Base-by-base conservation (phyloP, 2,888 invertebrate species). In the Dusona sp. region DNA sequence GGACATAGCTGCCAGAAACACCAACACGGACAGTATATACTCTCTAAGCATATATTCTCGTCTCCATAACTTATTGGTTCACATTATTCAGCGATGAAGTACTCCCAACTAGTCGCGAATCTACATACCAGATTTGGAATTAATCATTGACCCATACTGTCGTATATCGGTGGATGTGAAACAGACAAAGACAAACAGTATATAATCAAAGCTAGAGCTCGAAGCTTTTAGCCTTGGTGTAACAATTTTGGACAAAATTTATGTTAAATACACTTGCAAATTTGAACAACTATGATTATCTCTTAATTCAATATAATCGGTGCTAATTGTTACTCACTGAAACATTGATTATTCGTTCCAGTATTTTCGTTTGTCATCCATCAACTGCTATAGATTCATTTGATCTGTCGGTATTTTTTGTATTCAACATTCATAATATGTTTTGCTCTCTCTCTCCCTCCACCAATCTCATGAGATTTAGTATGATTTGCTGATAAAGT, bases 61-160 rank as follows among this genome's bases (percentile, higher is more conserved):
- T 11, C 42, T 42, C 2, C 11, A 42, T 42, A 11, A 42, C 42
- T 42, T 13, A 42, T 13, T 42, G 3, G 11, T 42, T 13, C 11
- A 13, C 42, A 42, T 42, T 42, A 42, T 42, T 42, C 42, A 42
- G 6, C 48, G 19, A 48, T 3, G 4, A 48, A n/a, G 48, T 22
- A 54, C 19, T 61, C 22, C 38, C 22, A 33, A 33, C 48, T 45
- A 42, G 25, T 51, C 36, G 61, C 57, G 61, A 16, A 25, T 16
- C 6, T 64, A 79, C 61, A 51, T 70, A 36, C 70, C 70, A 70
- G 68, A 79, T 84, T 84, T 61, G 68, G 45, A 16, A 48, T 79
- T 65, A 42, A 75, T 61, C 86, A 64, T 81, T 57, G 72, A 77
- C 42, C 42, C 42, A 13, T 42, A 13, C 42, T 42, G 13, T 42